These are phyloP conservation scores for Ginglymostoma cirratum DNA, from an alignment of 2,113 vertebrate species.

Conservation along the genomic window DNA sequence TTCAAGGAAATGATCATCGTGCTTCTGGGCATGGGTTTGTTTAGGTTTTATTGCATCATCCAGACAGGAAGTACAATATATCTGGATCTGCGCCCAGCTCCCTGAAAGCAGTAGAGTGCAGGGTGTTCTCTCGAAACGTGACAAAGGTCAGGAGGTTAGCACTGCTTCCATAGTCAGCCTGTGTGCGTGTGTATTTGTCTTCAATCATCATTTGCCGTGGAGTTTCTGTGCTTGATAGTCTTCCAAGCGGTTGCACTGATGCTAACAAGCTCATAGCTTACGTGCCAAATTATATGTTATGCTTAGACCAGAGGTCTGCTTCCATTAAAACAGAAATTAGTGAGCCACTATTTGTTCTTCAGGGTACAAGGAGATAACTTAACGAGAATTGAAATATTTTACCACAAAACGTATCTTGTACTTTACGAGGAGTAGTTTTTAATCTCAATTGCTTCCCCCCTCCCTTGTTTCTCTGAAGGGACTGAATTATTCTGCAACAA, in stretches of 20 bases:
- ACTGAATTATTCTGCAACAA: not conserved
- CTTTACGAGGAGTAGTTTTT: not conserved
- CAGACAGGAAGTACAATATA: not conserved
- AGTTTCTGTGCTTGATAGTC: not conserved
- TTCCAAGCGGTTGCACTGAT: not conserved
- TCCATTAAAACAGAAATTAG: not conserved
- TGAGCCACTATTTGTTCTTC: not conserved
- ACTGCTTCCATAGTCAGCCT: not conserved
- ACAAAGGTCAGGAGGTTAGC: not conserved
- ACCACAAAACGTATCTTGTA: not conserved
- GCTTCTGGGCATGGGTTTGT: not conserved
- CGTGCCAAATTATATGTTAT: not conserved
- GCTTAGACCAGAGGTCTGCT: not conserved
- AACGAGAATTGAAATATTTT: not conserved
- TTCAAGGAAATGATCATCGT: not conserved
- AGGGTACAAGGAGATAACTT: no score
- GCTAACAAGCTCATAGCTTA: not conserved
- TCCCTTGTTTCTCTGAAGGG: not conserved
- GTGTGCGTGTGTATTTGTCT: not conserved
- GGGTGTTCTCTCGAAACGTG: not conserved
- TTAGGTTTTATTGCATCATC: not conserved
- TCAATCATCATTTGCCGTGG: no score
- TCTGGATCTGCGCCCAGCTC: not conserved
- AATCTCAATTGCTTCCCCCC: not conserved
- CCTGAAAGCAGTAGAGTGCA: not conserved